phyloP scores from a whole-genome alignment of 2,797 vertebrate species.

The Micromesistius poutassou region DNA sequence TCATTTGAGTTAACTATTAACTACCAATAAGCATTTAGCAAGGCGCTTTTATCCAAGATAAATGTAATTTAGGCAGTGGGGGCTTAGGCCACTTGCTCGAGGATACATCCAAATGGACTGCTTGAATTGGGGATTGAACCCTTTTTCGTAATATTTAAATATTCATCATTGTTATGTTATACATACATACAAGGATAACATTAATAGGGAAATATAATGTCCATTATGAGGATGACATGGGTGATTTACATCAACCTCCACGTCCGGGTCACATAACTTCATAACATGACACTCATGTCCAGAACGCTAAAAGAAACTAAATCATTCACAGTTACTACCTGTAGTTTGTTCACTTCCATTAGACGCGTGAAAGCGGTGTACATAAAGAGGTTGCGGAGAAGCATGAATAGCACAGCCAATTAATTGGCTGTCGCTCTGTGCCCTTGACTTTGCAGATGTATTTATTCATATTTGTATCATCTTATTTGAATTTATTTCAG shows the following conservation, averaged over 20 bases:
- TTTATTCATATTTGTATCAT: too few species aligned
- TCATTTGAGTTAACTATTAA: background rate
- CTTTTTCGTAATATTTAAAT: background rate
- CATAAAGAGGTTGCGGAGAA: background rate
- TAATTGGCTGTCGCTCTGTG: background rate
- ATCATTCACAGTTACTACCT: background rate
- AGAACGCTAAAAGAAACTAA: background rate
- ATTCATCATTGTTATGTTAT: background rate
- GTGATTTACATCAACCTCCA: too few species aligned
- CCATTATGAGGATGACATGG: background rate
- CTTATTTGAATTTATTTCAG: too few species aligned
- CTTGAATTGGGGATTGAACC: background rate
- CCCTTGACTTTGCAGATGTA: background rate
- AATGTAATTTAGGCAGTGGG: background rate
- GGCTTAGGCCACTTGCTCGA: too few species aligned
- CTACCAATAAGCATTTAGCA: background rate
- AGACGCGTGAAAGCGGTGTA: background rate
- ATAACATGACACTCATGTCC: background rate
- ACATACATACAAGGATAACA: background rate
- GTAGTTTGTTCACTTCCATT: background rate
- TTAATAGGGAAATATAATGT: background rate
- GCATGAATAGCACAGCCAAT: background rate
- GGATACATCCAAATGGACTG: background rate
- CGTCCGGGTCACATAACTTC: background rate
- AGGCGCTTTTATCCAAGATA: background rate